A percentile compares a stretch with the other conserved stretches of the same genome.
Conservation (phyloP, 2,888 invertebrate genomes). For the Tribolium freemani region DNA sequence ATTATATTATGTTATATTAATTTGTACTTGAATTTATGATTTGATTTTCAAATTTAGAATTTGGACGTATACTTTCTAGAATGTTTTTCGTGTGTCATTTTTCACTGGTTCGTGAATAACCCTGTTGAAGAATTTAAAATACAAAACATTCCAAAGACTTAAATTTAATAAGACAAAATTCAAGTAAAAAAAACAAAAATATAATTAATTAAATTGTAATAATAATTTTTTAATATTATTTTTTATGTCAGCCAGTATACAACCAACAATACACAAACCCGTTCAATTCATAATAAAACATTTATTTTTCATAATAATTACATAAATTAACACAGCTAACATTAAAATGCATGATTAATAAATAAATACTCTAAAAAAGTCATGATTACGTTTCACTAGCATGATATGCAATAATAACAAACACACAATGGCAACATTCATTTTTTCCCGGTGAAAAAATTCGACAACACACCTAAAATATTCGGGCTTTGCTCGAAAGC, state of each 20-base stretch:
- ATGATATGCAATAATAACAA: background rate
- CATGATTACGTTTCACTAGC: background rate
- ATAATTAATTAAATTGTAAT: no score
- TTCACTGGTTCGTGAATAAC: no score
- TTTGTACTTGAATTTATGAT: no score
- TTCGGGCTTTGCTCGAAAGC: conserved; percentile 56
- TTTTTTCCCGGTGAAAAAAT: conserved; percentile 58
- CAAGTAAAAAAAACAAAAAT: no score
- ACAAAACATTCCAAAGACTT: no score
- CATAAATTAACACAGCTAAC: background rate
- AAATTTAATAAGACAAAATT: no score
- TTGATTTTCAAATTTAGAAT: no score
- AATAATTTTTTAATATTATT: no score
- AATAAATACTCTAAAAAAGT: background rate
- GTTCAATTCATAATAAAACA: background rate
- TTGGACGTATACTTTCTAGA: no score
- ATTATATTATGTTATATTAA: no score
- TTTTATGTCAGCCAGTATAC: background rate
- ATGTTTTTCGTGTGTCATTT: no score
- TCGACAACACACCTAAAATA: conserved; percentile 62
- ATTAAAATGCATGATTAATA: background rate
- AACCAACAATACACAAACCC: background rate
- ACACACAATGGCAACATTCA: conserved; percentile 3
- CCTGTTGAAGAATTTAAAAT: no score
- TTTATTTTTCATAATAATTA: background rate